Evolutionary conservation across 2,797 vertebrate species (phyloP), one percentile per base, ranked within the genome.

Genomic region (Ctenopoma multispine): DNA sequence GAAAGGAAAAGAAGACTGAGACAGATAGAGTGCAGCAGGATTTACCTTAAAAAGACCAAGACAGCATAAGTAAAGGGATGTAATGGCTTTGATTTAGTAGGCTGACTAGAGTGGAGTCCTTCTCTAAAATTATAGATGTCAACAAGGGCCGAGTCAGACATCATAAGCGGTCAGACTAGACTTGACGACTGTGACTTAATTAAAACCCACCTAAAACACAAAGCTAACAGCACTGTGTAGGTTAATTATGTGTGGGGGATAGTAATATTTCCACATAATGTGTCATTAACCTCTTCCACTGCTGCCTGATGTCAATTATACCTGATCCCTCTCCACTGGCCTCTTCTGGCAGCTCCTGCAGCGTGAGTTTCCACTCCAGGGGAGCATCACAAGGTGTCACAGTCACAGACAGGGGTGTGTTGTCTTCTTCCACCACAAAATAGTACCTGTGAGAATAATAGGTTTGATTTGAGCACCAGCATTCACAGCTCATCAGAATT

Each of bases 361-460:
- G 94, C 1, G 93, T 97, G 61, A 99, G 93, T 63, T 94, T 97
- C 98, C 98, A 99, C 87, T 99, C 98, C 72, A 99, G 91, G 61
- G 98, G 98, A 9, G 98, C 96, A 34, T 99, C 98, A 0, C 98
- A 99, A 0, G 98, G 98, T 8, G 98, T 99, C 87, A 99, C 95
- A 0, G 96, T 99, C 85, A 99, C 96, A 23, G 96, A 97, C 55
- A 99, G 83, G 1, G 98, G 98, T 9, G 98, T 99, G 90, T 99
- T 98, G 90, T 99, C 98, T 87, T 99, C 98, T 77, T 99, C 98
- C 75, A 99, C 98, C 90, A 97, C 95, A 82, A 99, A 99, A 91
- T 98, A 99, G 86, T 96, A 99, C 94, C 98, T 99, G 86, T 7
- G 31, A 49, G 86, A 85, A 83, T 53, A 66, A 84, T 2, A 84